phyloP scores from a whole-genome alignment of 2,888 invertebrate species.

The Hydropsyche betteni region DNA sequence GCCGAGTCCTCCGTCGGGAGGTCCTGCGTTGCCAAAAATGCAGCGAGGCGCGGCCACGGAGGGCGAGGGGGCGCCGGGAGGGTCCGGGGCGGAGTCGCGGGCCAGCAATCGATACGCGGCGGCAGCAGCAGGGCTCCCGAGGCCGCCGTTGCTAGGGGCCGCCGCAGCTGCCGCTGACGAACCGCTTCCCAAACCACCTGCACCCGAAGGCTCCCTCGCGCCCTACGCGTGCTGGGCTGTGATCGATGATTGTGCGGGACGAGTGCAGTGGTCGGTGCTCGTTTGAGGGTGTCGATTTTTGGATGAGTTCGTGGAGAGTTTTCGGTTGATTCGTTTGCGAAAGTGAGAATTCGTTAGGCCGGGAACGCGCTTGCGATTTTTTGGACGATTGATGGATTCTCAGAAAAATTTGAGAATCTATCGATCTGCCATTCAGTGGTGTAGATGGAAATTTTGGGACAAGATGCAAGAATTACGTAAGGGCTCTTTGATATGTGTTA shows the following conservation, averaged over 20 bases:
- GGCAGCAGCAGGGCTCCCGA: conserved; percentile 64
- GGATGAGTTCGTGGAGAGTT: no score
- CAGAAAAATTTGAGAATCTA: no score
- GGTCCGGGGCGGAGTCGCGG: conserved; percentile 26
- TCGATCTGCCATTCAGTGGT: no score
- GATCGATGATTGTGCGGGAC: neutral
- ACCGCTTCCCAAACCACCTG: conserved; percentile 59
- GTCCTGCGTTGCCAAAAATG: conserved; percentile 56
- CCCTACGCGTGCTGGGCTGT: conserved; percentile 53
- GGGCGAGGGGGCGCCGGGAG: conserved; percentile 39
- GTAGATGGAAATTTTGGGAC: no score
- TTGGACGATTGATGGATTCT: no score
- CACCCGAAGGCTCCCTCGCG: conserved; percentile 60
- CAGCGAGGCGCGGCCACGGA: conserved; percentile 19
- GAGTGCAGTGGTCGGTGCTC: neutral
- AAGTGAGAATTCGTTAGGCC: no score
- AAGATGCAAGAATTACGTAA: no score
- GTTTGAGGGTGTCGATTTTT: no score
- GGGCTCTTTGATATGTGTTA: no score
- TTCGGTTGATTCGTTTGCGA: no score
- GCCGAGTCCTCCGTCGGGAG: conserved; percentile 54
- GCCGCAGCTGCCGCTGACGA: conserved; percentile 66
- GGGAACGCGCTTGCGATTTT: no score
- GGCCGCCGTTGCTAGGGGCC: conserved; percentile 66
- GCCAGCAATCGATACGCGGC: conserved; percentile 65